Conservation (phyloP, 1,140 invertebrate genomes). For the Ooceraea biroi region DNA sequence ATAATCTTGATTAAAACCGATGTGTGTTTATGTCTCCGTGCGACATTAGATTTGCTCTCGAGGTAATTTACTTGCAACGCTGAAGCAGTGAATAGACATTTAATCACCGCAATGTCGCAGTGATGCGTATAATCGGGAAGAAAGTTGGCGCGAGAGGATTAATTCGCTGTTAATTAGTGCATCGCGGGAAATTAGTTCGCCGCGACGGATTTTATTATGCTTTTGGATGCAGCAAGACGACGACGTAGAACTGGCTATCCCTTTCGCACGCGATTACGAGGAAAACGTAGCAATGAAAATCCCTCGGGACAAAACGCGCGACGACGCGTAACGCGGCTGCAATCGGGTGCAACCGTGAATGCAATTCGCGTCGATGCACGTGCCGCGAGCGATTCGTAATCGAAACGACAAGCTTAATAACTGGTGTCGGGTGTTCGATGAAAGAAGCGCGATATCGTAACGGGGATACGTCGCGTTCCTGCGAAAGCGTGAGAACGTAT, state of each 20-base stretch:
- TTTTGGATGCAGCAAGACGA: constrained; percentile 7
- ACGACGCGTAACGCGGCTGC: constrained; percentile 54
- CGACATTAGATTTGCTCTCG: no score
- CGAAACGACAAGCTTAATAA: constrained; percentile 42
- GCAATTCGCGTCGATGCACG: constrained; percentile 6
- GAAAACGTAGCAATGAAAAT: background rate
- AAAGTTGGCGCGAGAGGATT: constrained; percentile 9
- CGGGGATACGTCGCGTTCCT: constrained; percentile 27
- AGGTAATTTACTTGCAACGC: background rate
- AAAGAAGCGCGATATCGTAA: constrained; percentile 43
- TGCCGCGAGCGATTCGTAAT: constrained; percentile 30
- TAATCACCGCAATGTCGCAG: background rate
- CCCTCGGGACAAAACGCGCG: constrained; percentile 45
- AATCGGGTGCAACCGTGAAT: constrained; percentile 47
- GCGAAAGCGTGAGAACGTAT: background rate
- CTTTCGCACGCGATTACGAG: background rate
- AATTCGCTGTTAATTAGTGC: constrained; percentile 32
- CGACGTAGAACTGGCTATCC: no score
- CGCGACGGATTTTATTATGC: constrained; percentile 7
- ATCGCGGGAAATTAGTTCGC: background rate
- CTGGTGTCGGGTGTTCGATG: constrained; percentile 1
- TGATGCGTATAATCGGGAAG: background rate
- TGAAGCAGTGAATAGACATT: background rate
- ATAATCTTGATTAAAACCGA: background rate
- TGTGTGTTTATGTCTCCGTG: no score